These are phyloP conservation scores for Clarias magur DNA, from an alignment of 2,113 vertebrate genomes.

Conservation along the genomic window DNA sequence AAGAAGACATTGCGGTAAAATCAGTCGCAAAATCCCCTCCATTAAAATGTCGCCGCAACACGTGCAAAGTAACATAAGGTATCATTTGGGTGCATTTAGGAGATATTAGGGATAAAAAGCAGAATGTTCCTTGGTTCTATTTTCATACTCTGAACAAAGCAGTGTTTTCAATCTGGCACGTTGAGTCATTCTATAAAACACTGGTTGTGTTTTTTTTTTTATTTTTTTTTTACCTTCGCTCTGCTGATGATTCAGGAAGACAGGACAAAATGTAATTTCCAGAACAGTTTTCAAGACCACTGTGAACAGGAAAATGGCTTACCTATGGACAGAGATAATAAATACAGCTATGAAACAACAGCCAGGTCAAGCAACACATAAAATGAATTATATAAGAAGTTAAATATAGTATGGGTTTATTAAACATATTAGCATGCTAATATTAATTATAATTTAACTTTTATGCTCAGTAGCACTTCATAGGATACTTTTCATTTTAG, in stretches of 20 bases:
- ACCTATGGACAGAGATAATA: conserved; percentile 46
- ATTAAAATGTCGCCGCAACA: neutral
- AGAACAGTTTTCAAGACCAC: conserved; percentile 37
- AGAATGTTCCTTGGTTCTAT: neutral
- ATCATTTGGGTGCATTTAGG: neutral
- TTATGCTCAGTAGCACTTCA: neutral
- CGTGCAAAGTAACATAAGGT: neutral
- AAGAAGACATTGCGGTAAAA: conserved; percentile 3
- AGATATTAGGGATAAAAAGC: conserved; percentile 12
- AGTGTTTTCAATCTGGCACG: neutral
- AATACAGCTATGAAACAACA: conserved; percentile 1
- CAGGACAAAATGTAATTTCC: conserved; percentile 18
- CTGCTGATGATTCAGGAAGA: conserved; percentile 8
- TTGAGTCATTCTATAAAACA: conserved; percentile 43
- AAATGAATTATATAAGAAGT: neutral
- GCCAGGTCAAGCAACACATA: neutral
- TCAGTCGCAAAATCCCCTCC: neutral
- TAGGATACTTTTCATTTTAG: neutral
- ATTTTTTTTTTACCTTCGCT: conserved; percentile 33
- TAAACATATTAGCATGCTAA: neutral
- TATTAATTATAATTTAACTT: neutral
- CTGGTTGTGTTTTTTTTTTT: neutral
- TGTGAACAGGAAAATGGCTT: conserved; percentile 44
- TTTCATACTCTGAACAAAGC: neutral
- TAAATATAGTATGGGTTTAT: neutral